phyloP scores from a whole-genome alignment of 2,113 vertebrate genomes.

The Paradoxurus hermaphroditus region DNA sequence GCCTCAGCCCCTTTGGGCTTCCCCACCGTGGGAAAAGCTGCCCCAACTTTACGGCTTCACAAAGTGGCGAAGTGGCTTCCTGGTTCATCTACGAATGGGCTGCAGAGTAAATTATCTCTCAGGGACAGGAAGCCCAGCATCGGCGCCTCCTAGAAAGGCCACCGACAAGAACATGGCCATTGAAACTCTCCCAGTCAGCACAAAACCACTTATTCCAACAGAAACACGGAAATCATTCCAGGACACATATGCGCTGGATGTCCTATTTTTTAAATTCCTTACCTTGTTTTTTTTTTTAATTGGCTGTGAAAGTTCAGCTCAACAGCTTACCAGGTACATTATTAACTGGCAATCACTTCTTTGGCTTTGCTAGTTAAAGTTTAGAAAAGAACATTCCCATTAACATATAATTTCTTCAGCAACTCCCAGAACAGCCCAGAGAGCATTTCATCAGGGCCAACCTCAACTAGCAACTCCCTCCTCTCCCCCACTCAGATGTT shows the following conservation, averaged over 20 bases:
- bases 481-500: neutral
- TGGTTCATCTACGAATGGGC: neutral
- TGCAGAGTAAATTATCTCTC: neutral
- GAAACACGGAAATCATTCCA: neutral
- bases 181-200: neutral
- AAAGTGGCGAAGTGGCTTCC: neutral
- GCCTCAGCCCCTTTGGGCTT: neutral
- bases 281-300: slow-evolving; percentile 59
- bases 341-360: slow-evolving; percentile 61
- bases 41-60: neutral
- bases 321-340: slow-evolving; percentile 43
- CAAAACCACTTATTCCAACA: slow-evolving; percentile 14
- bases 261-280: slow-evolving; percentile 41
- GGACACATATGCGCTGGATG: neutral
- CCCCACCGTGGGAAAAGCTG: neutral
- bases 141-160: neutral
- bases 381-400: slow-evolving; percentile 54
- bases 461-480: neutral
- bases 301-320: slow-evolving; percentile 62
- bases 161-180: neutral
- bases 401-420: slow-evolving; percentile 43
- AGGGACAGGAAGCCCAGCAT: neutral
- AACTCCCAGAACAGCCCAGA: neutral
- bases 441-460: neutral
- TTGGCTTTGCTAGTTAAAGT: slow-evolving; percentile 58